Conservation (phyloP, 2,113 vertebrate genomes). For the Dipodomys spectabilis region DNA sequence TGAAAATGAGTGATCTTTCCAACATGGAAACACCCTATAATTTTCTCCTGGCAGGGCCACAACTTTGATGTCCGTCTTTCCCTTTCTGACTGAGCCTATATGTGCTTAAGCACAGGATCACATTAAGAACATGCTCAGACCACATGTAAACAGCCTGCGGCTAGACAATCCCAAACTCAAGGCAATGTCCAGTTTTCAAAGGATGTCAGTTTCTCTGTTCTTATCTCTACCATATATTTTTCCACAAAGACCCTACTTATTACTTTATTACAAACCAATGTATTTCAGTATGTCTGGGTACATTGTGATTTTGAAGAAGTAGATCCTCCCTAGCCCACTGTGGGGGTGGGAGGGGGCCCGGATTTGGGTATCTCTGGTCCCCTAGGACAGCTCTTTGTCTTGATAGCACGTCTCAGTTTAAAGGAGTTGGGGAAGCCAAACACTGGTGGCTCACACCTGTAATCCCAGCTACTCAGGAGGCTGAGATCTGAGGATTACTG, state of each 20-base stretch:
- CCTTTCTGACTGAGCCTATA: conserved; percentile 83
- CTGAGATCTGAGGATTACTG: too few relatives aligned
- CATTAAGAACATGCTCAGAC: conserved; percentile 82
- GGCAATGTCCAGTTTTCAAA: conserved; percentile 84
- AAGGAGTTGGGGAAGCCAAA: not conserved
- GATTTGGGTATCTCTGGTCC: conserved; percentile 10
- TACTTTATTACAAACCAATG: conserved; percentile 75
- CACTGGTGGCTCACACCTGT: too few relatives aligned
- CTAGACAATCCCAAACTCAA: conserved; percentile 82
- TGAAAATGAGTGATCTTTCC: conserved; percentile 87
- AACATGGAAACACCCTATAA: conserved; percentile 88
- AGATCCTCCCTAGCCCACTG: conserved; percentile 18
- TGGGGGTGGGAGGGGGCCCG: not conserved
- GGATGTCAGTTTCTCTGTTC: conserved; percentile 68
- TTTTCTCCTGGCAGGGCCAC: conserved; percentile 85
- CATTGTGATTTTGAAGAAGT: conserved; percentile 72
- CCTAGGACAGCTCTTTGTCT: not conserved
- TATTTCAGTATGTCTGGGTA: conserved; percentile 81
- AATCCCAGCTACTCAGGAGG: too few relatives aligned
- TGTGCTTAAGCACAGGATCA: conserved; percentile 82
- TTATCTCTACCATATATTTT: conserved; percentile 74
- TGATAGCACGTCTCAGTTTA: not conserved
- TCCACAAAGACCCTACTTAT: conserved; percentile 64
- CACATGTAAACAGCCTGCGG: conserved; percentile 86
- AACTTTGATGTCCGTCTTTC: conserved; percentile 86